Percentiles rank a stretch among this genome's conserved stretches.
phyloP scores from a whole-genome alignment of 2,888 invertebrate genomes.

The Gryllus longicercus region DNA sequence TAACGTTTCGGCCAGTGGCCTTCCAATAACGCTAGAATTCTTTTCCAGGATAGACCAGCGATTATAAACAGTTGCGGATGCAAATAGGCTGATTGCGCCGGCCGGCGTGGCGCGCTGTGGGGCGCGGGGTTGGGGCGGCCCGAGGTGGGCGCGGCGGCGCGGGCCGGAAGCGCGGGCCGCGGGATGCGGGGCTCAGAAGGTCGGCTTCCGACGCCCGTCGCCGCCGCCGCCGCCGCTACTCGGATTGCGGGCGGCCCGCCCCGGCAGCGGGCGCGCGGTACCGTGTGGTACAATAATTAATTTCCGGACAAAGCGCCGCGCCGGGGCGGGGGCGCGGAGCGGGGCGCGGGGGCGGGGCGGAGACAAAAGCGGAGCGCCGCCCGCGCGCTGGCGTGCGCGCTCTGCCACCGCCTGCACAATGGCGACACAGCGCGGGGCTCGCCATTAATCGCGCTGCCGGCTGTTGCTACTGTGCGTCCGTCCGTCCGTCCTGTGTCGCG shows the following conservation, averaged over 20 bases:
- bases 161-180: neutral
- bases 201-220: neutral
- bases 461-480: no score
- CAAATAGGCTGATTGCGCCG: no score
- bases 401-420: no score
- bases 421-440: no score
- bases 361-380: neutral
- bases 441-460: no score
- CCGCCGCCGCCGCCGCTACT: neutral
- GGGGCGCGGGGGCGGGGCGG: neutral
- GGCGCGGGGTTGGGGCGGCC: no score
- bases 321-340: neutral
- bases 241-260: neutral
- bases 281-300: neutral
- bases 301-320: conserved; percentile 2
- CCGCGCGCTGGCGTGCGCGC: neutral
- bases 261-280: neutral
- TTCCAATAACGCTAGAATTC: no score
- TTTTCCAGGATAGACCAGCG: no score
- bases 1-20: no score
- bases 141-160: neutral
- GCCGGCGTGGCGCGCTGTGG: no score
- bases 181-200: neutral
- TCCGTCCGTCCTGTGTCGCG: no score
- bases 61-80: no score